phyloP scores from a whole-genome alignment of 2,113 vertebrate genomes.

The Lethenteron camtschaticum region DNA sequence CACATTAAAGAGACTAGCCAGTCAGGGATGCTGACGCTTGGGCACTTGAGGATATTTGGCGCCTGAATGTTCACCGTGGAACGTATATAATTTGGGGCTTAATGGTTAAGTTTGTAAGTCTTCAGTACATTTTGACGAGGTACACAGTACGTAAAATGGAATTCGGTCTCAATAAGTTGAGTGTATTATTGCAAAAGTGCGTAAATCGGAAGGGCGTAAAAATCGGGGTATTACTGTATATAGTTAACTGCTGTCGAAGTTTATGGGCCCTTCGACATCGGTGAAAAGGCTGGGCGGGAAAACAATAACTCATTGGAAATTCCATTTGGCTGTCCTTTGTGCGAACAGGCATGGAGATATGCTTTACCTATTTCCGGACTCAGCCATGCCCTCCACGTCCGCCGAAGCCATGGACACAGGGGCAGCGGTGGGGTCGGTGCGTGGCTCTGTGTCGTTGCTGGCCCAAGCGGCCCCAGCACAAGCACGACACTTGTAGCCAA shows the following conservation, averaged over 20 bases:
- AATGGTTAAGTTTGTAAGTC: too few species aligned
- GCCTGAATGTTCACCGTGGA: too few species aligned
- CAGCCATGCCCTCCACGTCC: conserved; percentile 34
- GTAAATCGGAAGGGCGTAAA: neutral
- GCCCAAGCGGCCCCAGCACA: conserved; percentile 16
- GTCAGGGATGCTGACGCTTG: too few species aligned
- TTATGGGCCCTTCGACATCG: neutral
- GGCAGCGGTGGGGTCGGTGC: conserved; percentile 17
- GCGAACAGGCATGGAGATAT: conserved; percentile 65
- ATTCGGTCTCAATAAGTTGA: neutral
- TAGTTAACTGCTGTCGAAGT: neutral
- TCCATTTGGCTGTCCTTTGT: neutral
- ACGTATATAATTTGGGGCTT: too few species aligned
- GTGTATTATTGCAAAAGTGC: neutral
- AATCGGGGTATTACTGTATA: neutral
- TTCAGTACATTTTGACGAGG: too few species aligned
- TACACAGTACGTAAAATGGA: too few species aligned
- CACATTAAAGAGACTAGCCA: too few species aligned
- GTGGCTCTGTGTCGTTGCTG: conserved; percentile 10
- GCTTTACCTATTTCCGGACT: conserved; percentile 59
- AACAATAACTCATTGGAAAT: neutral
- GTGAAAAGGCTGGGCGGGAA: neutral
- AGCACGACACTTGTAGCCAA: conserved; percentile 9
- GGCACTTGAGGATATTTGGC: too few species aligned
- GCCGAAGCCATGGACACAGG: conserved; percentile 75